A percentile compares a stretch with the other conserved stretches of the same genome.
These are phyloP conservation scores for Pogonomyrmex barbatus DNA, from an alignment of 1,140 invertebrate genomes.

Conservation along the genomic window DNA sequence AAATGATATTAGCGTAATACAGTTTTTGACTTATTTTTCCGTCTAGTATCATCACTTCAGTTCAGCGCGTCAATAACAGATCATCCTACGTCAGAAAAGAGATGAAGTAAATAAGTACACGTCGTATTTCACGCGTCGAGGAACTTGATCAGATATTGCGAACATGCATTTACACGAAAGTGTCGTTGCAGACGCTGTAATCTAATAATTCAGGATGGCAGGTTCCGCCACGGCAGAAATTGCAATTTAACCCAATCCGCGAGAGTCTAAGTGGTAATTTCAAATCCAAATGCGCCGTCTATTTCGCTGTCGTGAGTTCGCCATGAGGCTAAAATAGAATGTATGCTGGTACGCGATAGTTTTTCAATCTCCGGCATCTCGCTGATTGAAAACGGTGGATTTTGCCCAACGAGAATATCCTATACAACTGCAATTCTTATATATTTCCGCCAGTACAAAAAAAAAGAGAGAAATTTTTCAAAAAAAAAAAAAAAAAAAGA, in stretches of 20 bases:
- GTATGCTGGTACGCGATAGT: not conserved
- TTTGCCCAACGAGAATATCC: not conserved
- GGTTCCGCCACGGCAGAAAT: slow-evolving; percentile 66
- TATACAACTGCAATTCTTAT: slow-evolving; percentile 9
- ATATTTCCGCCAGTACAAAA: not conserved
- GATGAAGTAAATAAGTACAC: not conserved
- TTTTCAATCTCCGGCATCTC: slow-evolving; percentile 24
- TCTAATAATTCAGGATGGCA: slow-evolving; percentile 66
- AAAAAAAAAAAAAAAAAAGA: not conserved
- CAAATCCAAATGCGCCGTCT: slow-evolving; percentile 57
- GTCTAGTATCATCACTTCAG: not conserved
- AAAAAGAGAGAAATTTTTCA: not conserved
- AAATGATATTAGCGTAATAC: slow-evolving; percentile 6
- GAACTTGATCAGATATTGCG: slow-evolving; percentile 38
- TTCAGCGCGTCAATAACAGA: not conserved
- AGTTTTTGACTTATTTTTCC: not conserved
- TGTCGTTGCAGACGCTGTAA: slow-evolving; percentile 66
- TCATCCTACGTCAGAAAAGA: not conserved
- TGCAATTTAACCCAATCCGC: slow-evolving; percentile 76
- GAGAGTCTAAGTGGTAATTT: slow-evolving; percentile 75
- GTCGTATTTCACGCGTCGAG: not conserved
- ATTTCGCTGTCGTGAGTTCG: slow-evolving; percentile 13
- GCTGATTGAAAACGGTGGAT: slow-evolving; percentile 17
- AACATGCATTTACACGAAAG: slow-evolving; percentile 54
- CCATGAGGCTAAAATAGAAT: slow-evolving; percentile 18